Evolutionary conservation across 2,888 invertebrate species (phyloP).

Genomic region (Thalpophila matura): DNA sequence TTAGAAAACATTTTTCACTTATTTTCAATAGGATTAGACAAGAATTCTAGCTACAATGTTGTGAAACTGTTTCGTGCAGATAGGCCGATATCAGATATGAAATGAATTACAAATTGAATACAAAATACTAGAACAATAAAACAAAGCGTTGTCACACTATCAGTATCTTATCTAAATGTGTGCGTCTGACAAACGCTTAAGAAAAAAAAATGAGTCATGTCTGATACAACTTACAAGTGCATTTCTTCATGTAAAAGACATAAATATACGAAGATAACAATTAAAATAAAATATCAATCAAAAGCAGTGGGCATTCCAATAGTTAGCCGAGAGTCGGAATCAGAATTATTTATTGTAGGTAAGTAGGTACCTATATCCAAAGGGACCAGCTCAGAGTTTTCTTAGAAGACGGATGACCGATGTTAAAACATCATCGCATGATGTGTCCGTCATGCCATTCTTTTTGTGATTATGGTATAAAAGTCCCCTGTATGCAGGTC

Average conservation of each 20-base stretch:
- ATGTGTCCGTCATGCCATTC: no score
- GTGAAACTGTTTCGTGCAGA: no score
- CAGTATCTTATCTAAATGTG: conserved; percentile 37
- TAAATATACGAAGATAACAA: conserved; percentile 13
- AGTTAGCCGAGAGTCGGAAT: no score
- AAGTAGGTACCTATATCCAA: no score
- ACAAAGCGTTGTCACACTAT: conserved; percentile 12
- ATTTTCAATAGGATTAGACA: neutral
- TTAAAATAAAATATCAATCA: conserved; percentile 2
- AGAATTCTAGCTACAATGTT: neutral
- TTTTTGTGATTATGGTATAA: no score
- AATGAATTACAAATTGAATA: neutral
- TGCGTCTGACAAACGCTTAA: conserved; percentile 22
- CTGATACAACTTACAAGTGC: neutral
- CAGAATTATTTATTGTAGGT: no score
- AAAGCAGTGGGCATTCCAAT: no score
- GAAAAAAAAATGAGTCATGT: conserved; percentile 28
- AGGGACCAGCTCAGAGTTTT: no score
- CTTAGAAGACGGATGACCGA: no score
- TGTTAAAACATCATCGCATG: no score
- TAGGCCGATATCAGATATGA: no score
- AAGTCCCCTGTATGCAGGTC: no score
- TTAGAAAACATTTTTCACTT: neutral
- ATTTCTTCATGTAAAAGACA: conserved; percentile 7
- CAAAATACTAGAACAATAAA: conserved; percentile 5